These are phyloP conservation scores for Notospermus geniculatus DNA, from an alignment of 1,140 invertebrate genomes.

Conservation along the genomic window DNA sequence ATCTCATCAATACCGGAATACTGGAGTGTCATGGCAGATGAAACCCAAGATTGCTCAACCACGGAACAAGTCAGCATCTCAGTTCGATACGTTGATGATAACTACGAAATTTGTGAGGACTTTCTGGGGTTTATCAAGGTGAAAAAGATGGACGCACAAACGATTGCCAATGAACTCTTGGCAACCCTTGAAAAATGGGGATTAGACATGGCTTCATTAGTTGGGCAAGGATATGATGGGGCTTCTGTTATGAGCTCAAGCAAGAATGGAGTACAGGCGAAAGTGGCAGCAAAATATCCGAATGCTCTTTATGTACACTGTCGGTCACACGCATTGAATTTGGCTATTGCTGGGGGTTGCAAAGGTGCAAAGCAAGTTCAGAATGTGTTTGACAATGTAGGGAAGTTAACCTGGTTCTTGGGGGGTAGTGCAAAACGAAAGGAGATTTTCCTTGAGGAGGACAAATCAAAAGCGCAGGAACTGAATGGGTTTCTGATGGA, in stretches of 20 bases:
- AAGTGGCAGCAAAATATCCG: neutral
- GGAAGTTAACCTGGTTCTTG: neutral
- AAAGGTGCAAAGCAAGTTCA: neutral
- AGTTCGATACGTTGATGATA: neutral
- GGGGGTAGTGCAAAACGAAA: neutral
- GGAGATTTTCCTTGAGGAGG: slow-evolving; percentile 3
- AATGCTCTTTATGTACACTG: slow-evolving; percentile 2
- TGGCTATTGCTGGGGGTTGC: neutral
- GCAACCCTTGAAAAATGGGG: neutral
- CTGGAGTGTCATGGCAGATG: neutral
- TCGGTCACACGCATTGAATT: neutral
- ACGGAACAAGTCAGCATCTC: neutral
- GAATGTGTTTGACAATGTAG: neutral
- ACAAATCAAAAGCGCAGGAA: neutral
- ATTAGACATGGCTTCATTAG: neutral
- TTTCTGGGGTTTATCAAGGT: slow-evolving; percentile 5
- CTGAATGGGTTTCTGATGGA: neutral
- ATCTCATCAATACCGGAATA: too few relatives aligned
- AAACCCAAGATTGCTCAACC: neutral
- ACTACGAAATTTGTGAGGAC: neutral
- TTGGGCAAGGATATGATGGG: neutral
- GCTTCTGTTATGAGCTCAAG: neutral
- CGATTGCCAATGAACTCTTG: neutral
- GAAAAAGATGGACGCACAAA: neutral
- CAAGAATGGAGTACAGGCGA: neutral